Conservation (phyloP, 2,797 vertebrate genomes). For the Meda fulgida region DNA sequence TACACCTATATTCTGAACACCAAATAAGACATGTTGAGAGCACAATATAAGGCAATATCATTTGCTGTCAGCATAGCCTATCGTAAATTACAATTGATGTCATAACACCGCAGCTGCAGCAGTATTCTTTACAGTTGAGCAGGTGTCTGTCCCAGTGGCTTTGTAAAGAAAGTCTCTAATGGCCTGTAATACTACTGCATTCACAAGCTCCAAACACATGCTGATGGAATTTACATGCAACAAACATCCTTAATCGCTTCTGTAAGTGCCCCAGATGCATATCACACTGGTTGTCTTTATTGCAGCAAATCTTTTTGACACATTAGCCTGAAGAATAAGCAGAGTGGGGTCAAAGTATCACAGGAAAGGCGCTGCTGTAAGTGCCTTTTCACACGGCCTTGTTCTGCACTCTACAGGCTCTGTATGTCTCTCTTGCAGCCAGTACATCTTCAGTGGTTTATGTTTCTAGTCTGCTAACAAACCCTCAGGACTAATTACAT, state of each 20-base stretch:
- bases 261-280: slow-evolving; percentile 11
- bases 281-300: background rate
- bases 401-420: slow-evolving; percentile 5
- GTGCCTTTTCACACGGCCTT: slow-evolving; percentile 22
- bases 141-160: slow-evolving; percentile 26
- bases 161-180: slow-evolving; percentile 22
- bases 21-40: background rate
- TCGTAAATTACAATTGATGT: background rate
- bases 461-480: slow-evolving; percentile 1
- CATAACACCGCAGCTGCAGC: background rate
- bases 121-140: slow-evolving; percentile 26
- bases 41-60: background rate
- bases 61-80: background rate
- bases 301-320: slow-evolving; percentile 21
- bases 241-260: slow-evolving; percentile 1
- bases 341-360: slow-evolving; percentile 15
- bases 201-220: slow-evolving; percentile 1
- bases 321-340: slow-evolving; percentile 33
- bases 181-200: slow-evolving; percentile 17
- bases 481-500: slow-evolving; percentile 16
- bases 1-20: background rate
- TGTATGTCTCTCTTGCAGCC: slow-evolving; percentile 2
- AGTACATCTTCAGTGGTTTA: background rate
- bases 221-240: slow-evolving; percentile 16
- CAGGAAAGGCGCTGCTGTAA: slow-evolving; percentile 24